Conservation (phyloP, 1,140 invertebrate species). For the Brachionus calyciflorus region DNA sequence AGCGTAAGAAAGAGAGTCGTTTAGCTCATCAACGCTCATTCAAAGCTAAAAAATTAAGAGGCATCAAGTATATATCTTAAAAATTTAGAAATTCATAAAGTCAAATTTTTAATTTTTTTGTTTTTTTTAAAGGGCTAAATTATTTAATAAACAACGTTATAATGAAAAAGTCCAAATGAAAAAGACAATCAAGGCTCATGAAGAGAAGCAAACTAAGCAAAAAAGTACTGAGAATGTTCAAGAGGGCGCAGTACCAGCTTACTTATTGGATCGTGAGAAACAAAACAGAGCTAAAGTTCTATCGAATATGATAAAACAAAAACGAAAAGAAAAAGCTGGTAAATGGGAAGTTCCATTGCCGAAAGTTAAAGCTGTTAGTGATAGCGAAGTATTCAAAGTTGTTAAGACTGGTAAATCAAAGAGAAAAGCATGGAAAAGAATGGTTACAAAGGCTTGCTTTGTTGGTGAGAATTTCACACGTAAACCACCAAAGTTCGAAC, state of each 20-base stretch:
- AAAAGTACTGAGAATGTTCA: constrained; percentile 71
- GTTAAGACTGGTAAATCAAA: constrained; percentile 88
- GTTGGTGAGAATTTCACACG: constrained; percentile 97
- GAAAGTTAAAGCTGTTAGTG: constrained; percentile 93
- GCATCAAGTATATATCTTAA: constrained; percentile 69
- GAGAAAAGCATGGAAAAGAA: constrained; percentile 93
- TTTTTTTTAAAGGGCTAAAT: constrained; percentile 69
- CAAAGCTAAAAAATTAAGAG: constrained; percentile 84
- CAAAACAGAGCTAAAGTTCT: constrained; percentile 88
- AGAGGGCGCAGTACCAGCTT: constrained; percentile 86
- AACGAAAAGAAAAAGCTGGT: constrained; percentile 97
- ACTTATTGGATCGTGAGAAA: constrained; percentile 92
- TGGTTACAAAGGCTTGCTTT: constrained; percentile 92
- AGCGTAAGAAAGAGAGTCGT: constrained; percentile 86
- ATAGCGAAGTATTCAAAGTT: constrained; percentile 94
- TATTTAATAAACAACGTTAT: constrained; percentile 91
- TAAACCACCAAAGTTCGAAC: constrained; percentile 98
- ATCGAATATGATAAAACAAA: constrained; percentile 99
- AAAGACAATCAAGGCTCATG: constrained; percentile 72
- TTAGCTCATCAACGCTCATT: constrained; percentile 82
- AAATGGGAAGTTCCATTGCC: constrained; percentile 99
- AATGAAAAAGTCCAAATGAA: constrained; percentile 99
- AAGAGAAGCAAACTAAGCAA: constrained; percentile 71
- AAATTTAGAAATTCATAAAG: too few species aligned
- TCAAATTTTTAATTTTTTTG: not conserved